These are phyloP conservation scores for Propithecus coquereli DNA, from an alignment of 2,113 vertebrate species.

Conservation along the genomic window DNA sequence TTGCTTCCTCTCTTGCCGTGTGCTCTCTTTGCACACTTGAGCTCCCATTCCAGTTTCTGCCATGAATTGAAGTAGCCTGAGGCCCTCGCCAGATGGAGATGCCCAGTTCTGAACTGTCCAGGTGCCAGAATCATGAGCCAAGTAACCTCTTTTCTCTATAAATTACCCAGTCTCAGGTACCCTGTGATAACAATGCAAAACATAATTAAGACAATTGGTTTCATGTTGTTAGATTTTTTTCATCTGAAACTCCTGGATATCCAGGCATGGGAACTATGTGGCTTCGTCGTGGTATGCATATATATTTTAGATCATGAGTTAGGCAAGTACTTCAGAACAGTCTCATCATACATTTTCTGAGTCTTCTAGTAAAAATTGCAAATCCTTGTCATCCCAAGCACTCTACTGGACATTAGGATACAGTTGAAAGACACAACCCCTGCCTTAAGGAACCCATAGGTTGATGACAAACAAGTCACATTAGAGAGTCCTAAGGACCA, in stretches of 20 bases:
- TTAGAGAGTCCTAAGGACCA: neutral
- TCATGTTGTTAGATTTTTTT: neutral
- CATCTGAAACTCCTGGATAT: neutral
- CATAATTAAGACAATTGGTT: neutral
- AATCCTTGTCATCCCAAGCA: neutral
- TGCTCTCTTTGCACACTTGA: neutral
- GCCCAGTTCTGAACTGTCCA: neutral
- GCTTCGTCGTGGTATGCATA: accelerated
- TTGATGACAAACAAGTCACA: neutral
- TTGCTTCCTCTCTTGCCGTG: neutral
- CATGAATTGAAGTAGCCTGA: neutral
- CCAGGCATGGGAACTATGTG: neutral
- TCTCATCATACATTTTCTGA: accelerated
- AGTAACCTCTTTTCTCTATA: neutral
- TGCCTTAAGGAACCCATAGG: neutral
- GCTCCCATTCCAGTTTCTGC: neutral
- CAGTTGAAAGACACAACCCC: neutral
- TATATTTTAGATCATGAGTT: neutral
- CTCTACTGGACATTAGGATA: too few species aligned
- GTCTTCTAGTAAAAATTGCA: neutral
- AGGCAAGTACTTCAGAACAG: neutral
- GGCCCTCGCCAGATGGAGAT: neutral
- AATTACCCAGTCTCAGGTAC: neutral
- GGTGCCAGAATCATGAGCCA: neutral
- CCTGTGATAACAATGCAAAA: neutral